Percentiles rank a stretch among this genome's conserved stretches.
Evolutionary conservation across 2,797 vertebrate genomes (phyloP).

Genomic region (Silurus aristotelis): DNA sequence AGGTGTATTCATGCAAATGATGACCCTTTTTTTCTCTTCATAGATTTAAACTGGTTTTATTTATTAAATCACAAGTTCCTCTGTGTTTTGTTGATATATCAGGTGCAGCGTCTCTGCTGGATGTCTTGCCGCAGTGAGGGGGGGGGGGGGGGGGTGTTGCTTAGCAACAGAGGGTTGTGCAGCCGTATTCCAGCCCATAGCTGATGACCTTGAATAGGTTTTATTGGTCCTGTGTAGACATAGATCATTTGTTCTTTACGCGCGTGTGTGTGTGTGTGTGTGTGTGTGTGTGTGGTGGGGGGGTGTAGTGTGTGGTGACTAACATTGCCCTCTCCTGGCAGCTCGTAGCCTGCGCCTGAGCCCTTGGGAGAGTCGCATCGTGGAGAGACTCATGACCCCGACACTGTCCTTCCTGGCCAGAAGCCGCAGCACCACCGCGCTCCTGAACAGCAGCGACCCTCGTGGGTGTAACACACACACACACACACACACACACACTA

Average conservation of each 20-base stretch:
- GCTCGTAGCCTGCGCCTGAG: constrained; percentile 93
- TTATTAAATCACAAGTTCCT: not conserved
- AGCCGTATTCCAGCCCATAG: constrained; percentile 20
- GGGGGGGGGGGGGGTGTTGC: constrained; percentile 63
- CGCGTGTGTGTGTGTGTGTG: constrained; percentile 21
- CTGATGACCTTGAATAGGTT: constrained; percentile 17
- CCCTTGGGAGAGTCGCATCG: constrained; percentile 95
- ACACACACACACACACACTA: constrained; percentile 11
- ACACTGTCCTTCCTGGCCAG: constrained; percentile 94
- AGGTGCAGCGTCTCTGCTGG: not conserved
- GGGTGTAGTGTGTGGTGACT: constrained; percentile 45
- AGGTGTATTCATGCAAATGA: not conserved
- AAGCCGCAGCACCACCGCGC: constrained; percentile 89
- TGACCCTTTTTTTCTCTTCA: not conserved
- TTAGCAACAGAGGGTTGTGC: constrained; percentile 69
- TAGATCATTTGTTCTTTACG: not conserved
- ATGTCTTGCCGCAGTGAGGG: constrained; percentile 66
- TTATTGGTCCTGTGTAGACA: not conserved
- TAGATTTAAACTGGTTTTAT: not conserved
- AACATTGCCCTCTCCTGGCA: constrained; percentile 69
- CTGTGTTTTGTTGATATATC: not conserved
- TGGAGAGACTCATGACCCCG: constrained; percentile 96
- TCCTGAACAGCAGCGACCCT: constrained; percentile 85
- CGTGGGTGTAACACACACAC: constrained; percentile 73
- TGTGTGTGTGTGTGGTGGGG: not conserved